Conservation (phyloP, 2,888 invertebrate genomes). For the Arenicola marina region DNA sequence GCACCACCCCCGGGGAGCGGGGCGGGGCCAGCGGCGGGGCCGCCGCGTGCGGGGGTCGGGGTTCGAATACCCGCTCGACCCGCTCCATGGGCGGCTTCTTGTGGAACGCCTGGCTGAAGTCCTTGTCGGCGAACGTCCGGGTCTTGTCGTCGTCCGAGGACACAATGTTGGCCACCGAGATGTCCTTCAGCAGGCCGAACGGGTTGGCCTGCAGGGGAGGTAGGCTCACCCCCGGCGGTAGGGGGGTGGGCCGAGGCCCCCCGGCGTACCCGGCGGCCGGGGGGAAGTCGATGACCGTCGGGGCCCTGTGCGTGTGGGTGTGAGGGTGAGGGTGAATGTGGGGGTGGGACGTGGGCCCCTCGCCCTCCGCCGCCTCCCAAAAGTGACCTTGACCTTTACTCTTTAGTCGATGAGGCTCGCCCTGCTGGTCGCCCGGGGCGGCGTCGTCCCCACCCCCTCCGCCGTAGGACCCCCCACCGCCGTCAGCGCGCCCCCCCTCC, state of each 20-base stretch:
- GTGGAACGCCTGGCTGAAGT: slow-evolving; percentile 29
- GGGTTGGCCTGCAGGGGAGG: slow-evolving; percentile 14
- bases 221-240: background rate
- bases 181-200: slow-evolving; percentile 57
- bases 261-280: background rate
- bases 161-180: slow-evolving; percentile 56
- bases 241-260: background rate
- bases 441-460: background rate
- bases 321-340: background rate
- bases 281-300: background rate
- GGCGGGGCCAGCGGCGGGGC: background rate
- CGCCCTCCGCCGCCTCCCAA: background rate
- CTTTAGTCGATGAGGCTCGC: background rate
- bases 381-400: background rate
- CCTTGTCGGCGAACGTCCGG: slow-evolving; percentile 45
- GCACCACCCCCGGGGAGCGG: background rate
- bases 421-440: background rate
- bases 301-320: background rate
- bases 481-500: background rate
- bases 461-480: background rate
- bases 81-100: slow-evolving; percentile 16
- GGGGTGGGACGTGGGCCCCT: background rate
- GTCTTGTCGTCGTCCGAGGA: slow-evolving; percentile 52
- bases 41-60: slow-evolving; percentile 16
- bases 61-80: slow-evolving; percentile 24